These are phyloP conservation scores for Aplysia californica DNA, from an alignment of 1,140 invertebrate species.

Conservation along the genomic window DNA sequence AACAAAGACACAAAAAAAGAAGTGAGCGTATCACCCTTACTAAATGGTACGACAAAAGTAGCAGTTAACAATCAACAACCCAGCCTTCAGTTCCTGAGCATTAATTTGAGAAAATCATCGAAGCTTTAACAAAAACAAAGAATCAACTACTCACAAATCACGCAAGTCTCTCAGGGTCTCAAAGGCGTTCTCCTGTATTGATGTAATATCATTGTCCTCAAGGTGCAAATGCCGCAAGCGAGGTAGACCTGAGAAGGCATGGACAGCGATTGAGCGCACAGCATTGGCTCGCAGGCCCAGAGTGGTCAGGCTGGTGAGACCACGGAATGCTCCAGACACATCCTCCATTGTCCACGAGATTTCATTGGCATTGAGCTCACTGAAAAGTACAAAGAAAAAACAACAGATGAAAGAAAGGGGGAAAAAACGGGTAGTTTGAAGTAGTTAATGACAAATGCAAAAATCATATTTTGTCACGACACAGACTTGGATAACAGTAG, in stretches of 20 bases:
- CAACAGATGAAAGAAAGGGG: no score
- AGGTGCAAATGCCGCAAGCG: constrained; percentile 43
- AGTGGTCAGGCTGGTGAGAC: constrained; percentile 77
- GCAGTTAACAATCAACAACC: no score
- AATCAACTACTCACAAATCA: constrained; percentile 66
- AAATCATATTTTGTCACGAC: no score
- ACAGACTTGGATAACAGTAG: no score
- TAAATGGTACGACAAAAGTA: no score
- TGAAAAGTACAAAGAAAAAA: constrained; percentile 61
- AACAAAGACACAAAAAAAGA: no score
- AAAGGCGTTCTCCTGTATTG: constrained; percentile 50
- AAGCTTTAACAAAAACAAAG: no score
- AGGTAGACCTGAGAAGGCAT: constrained; percentile 79
- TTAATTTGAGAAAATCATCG: no score
- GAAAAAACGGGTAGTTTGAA: no score
- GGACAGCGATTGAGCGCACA: constrained; percentile 87
- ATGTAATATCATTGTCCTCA: constrained; percentile 49
- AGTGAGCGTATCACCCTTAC: no score
- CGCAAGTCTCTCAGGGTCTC: constrained; percentile 53
- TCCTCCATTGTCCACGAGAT: constrained; percentile 93
- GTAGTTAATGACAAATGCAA: no score
- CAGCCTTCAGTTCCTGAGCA: no score
- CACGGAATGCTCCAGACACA: constrained; percentile 81
- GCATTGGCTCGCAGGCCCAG: constrained; percentile 83
- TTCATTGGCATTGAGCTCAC: constrained; percentile 83